These are phyloP conservation scores for Gymnocephalus cernua DNA, from an alignment of 2,113 vertebrate species.

Conservation along the genomic window DNA sequence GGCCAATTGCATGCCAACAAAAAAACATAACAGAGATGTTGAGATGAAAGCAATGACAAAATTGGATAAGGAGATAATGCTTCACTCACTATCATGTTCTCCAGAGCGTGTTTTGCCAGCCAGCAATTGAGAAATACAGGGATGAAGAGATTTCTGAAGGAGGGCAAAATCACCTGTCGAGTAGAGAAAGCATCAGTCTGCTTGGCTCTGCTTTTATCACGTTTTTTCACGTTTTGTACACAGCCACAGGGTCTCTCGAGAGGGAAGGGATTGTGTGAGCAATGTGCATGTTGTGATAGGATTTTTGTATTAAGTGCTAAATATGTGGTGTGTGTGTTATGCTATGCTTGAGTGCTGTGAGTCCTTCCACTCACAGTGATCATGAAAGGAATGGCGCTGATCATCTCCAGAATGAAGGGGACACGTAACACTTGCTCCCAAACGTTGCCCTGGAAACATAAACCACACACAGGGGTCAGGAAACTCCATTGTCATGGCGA, in stretches of 20 bases:
- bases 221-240: constrained; percentile 1
- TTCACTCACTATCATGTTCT: constrained; percentile 90
- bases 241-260: constrained; percentile 2
- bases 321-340: not conserved
- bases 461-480: constrained; percentile 60
- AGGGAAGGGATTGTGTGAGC: not conserved
- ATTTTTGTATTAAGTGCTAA: not conserved
- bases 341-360: constrained; percentile 6
- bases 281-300: not conserved
- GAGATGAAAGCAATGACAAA: constrained; percentile 30
- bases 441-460: constrained; percentile 88
- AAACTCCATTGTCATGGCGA: constrained; percentile 64
- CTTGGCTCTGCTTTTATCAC: not conserved
- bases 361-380: constrained; percentile 85
- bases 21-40: constrained; percentile 40
- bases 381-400: constrained; percentile 88
- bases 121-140: constrained; percentile 91
- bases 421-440: constrained; percentile 89
- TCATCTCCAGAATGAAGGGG: constrained; percentile 89
- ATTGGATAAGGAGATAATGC: not conserved
- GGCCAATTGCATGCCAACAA: constrained; percentile 30
- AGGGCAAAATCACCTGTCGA: constrained; percentile 85
- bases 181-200: constrained; percentile 35
- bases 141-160: constrained; percentile 87
- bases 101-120: constrained; percentile 88